A percentile compares a stretch with the other conserved stretches of the same genome.
Evolutionary conservation across 2,888 invertebrate genomes (phyloP).

Genomic region (Eilema sororculum): DNA sequence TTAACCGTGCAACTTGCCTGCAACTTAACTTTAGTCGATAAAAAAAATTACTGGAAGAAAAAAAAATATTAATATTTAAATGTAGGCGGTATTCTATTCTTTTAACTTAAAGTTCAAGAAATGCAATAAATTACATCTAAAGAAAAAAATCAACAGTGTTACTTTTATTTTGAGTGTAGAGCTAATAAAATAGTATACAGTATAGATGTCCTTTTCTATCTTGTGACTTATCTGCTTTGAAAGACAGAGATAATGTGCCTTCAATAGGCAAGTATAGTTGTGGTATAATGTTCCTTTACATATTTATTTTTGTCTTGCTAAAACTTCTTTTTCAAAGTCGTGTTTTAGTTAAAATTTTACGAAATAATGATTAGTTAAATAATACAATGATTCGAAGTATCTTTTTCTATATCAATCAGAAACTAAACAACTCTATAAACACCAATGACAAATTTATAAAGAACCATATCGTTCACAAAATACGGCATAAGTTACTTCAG

Average conservation of each 20-base stretch:
- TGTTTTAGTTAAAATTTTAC: not conserved
- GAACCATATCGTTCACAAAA: rapidly evolving
- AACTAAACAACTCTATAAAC: constrained; percentile 7
- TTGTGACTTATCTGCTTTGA: not conserved
- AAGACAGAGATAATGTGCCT: constrained; percentile 32
- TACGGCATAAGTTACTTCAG: not conserved
- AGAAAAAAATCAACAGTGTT: not conserved
- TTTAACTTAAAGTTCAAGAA: not conserved
- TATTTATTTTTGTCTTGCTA: not conserved
- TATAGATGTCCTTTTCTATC: constrained; percentile 33
- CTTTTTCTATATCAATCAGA: not conserved
- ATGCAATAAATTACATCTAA: not conserved
- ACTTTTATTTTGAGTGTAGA: constrained; percentile 7
- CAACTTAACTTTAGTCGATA: not conserved
- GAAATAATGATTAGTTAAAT: not conserved
- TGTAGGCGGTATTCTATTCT: too few species aligned
- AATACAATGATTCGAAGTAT: not conserved
- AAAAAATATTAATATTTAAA: not conserved
- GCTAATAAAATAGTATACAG: not conserved
- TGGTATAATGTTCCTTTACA: not conserved
- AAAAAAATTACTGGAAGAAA: not conserved
- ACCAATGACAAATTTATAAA: not conserved
- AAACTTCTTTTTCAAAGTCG: not conserved
- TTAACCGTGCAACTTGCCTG: not conserved
- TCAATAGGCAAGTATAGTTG: too few species aligned